Evolutionary conservation across 2,797 vertebrate species (phyloP), one percentile per base, ranked within the genome.

Genomic region (Poeciliopsis infans): DNA sequence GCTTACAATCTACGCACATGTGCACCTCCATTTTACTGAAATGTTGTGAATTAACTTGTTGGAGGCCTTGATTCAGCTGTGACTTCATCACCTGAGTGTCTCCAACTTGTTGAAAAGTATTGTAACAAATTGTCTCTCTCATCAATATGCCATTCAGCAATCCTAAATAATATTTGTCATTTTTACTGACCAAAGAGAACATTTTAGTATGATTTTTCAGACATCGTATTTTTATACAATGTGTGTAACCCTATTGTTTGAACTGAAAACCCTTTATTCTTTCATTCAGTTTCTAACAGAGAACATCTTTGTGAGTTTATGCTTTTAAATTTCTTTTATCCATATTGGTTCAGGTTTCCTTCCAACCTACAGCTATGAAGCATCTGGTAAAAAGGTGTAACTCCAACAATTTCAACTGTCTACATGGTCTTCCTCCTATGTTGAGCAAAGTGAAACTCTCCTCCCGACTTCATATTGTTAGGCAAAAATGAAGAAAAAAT

Each of bases 301-400:
- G 6, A 64, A 4, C 59, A 18, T 64, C 16, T 64, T 39, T 39
- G 33, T 61, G 36, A 20, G 8, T 39, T 45, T 4, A 75, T 39
- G 49, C 7, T n/a, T 12, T 16, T 7, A 41, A 23, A n/a, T 51
- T n/a, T n/a, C 36, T 47, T 15, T 7, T 57, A 75, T 79, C 68
- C 53, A 77, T 73, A 7, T n/a, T 49, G 28, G 0, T 15, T 23
- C 16, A 33, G 41, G 31, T 47, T 84, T 86, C 41, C 36, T 73
- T 47, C 5, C 61, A 57, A 16, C 39, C 49, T 16, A 43, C 36
- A 70, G 36, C 28, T 47, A 49, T 72, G 71, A 8, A 73, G 28
- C 33, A 68, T 55, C 36, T 31, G 74, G 15, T 77, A 13, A 39
- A 41, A 28, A 46, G 33, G 77, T 10, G 10, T 64, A 61, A 41